phyloP scores from a whole-genome alignment of 2,797 vertebrate species.

The Holocentrus rufus region DNA sequence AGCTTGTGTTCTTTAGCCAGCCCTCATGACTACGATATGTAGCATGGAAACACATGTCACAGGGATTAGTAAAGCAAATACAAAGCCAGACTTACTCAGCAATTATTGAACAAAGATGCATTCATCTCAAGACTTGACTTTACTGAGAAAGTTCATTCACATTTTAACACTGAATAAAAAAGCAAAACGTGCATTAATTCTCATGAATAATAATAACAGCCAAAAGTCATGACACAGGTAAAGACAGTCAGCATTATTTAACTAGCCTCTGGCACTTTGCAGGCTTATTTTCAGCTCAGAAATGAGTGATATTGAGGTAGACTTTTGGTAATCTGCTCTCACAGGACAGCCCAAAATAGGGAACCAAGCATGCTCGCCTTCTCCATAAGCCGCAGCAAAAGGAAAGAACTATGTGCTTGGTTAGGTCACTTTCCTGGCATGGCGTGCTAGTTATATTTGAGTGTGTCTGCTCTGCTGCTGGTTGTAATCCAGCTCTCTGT shows the following conservation, averaged over 20 bases:
- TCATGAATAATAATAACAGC: too few relatives aligned
- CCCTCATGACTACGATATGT: constrained; percentile 37
- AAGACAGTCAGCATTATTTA: not conserved
- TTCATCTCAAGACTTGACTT: constrained; percentile 26
- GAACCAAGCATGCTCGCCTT: not conserved
- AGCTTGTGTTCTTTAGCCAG: constrained; percentile 33
- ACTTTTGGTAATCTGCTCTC: not conserved
- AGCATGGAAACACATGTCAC: constrained; percentile 36
- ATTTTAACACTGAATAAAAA: constrained; percentile 28
- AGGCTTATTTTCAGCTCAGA: not conserved
- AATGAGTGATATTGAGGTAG: not conserved
- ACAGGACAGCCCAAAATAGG: not conserved
- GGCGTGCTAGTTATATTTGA: constrained; percentile 21
- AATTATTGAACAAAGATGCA: constrained; percentile 49
- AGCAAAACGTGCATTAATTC: constrained; percentile 4
- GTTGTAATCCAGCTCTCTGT: constrained; percentile 60
- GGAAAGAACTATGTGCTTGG: not conserved
- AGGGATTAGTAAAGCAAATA: constrained; percentile 33
- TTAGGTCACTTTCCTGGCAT: constrained; percentile 28
- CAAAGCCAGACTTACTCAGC: constrained; percentile 35
- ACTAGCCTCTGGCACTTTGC: not conserved
- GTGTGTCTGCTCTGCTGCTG: constrained; percentile 9
- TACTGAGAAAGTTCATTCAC: constrained; percentile 23
- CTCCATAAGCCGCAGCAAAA: constrained; percentile 21
- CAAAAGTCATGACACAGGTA: not conserved